phyloP scores from a whole-genome alignment of 2,113 vertebrate genomes.

The Siniperca knerii region DNA sequence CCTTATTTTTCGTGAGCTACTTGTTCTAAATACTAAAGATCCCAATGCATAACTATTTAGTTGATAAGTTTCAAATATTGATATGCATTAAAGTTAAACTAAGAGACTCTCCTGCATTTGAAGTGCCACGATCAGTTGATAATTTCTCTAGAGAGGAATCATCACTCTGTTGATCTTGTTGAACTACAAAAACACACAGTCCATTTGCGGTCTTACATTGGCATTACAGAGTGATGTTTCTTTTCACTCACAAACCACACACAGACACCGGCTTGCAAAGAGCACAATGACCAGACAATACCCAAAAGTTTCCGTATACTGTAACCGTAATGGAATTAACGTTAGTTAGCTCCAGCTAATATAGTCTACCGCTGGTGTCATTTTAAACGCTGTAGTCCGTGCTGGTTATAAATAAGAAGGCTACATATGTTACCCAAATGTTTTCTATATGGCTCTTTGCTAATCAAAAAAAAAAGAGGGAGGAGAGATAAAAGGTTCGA shows the following conservation, averaged over 20 bases:
- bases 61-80: neutral
- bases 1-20: too few species aligned
- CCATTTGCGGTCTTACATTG: constrained; percentile 7
- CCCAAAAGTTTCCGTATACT: neutral
- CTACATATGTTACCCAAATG: neutral
- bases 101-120: neutral
- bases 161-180: neutral
- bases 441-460: neutral
- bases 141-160: neutral
- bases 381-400: neutral
- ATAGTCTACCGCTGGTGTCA: neutral
- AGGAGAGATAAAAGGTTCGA: neutral
- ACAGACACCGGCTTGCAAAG: neutral
- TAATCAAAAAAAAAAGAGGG: neutral
- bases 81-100: neutral
- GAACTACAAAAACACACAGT: neutral
- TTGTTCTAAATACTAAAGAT: neutral
- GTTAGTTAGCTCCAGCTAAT: neutral
- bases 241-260: constrained; percentile 4
- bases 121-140: too few species aligned
- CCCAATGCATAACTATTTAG: neutral
- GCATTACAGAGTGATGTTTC: neutral
- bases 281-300: neutral
- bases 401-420: neutral
- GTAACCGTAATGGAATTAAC: neutral